These are phyloP conservation scores for Sinocyclocheilus anshuiensis DNA, from an alignment of 2,113 vertebrate species.

Conservation along the genomic window DNA sequence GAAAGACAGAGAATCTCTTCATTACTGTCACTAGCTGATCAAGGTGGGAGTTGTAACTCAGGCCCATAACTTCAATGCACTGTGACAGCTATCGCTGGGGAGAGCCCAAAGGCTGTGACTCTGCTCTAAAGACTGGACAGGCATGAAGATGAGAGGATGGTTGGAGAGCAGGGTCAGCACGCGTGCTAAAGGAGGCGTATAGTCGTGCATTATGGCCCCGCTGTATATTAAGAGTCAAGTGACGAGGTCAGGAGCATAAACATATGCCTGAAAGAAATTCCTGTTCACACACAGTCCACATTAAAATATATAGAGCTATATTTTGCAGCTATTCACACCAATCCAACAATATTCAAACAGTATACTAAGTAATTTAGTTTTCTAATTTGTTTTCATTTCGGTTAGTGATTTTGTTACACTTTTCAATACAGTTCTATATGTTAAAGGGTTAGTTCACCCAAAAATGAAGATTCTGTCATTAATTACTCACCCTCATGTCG, in stretches of 20 bases:
- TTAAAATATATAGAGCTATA: background rate
- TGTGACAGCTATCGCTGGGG: conserved; percentile 5
- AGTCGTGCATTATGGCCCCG: background rate
- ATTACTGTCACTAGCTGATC: conserved; percentile 51
- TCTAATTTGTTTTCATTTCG: too few relatives aligned
- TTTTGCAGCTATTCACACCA: background rate
- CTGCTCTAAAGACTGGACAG: conserved; percentile 7
- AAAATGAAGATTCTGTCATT: too few relatives aligned
- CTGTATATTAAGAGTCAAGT: conserved; percentile 17
- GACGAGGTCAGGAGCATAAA: conserved; percentile 1
- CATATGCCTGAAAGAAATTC: background rate
- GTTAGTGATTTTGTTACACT: too few relatives aligned
- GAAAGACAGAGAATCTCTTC: conserved; percentile 42
- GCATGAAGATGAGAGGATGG: background rate
- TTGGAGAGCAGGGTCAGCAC: conserved; percentile 21
- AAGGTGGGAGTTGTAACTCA: conserved; percentile 45
- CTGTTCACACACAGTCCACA: background rate
- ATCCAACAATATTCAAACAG: background rate
- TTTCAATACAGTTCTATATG: too few relatives aligned
- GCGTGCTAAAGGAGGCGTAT: background rate
- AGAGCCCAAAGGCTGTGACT: conserved; percentile 1
- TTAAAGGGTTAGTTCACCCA: too few relatives aligned
- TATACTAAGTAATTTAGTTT: background rate
- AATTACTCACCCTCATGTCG: too few relatives aligned
- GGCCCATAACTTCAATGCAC: conserved; percentile 34